phyloP scores from a whole-genome alignment of 2,888 invertebrate genomes.

The Lysandra bellargus region DNA sequence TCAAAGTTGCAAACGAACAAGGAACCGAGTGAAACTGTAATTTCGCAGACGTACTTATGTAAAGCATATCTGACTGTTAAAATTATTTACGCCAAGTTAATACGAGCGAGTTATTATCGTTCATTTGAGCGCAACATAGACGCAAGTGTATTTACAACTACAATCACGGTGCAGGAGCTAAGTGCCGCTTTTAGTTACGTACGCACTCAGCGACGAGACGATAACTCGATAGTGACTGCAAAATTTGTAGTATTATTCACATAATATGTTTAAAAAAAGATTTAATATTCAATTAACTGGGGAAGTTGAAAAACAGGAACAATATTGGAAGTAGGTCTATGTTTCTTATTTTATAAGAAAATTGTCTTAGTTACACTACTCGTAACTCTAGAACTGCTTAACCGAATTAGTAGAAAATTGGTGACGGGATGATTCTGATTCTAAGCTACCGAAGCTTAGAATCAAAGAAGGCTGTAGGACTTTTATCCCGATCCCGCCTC shows the following conservation, averaged over 20 bases:
- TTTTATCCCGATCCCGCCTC: too few species aligned
- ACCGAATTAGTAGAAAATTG: too few species aligned
- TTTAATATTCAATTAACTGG: too few species aligned
- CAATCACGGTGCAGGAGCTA: conserved; percentile 11
- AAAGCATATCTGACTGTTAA: conserved; percentile 8
- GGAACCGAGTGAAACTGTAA: background rate
- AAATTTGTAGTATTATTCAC: background rate
- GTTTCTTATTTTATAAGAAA: too few species aligned
- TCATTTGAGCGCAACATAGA: conserved; percentile 14
- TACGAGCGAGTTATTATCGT: conserved; percentile 16
- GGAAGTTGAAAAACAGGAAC: too few species aligned
- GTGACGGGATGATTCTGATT: too few species aligned
- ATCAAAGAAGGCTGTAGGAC: too few species aligned
- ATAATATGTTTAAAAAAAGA: too few species aligned
- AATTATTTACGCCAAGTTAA: conserved; percentile 6
- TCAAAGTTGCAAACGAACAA: background rate
- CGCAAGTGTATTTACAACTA: conserved; percentile 21
- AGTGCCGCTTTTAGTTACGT: conserved; percentile 10
- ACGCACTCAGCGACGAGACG: background rate
- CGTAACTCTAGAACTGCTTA: too few species aligned
- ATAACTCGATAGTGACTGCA: background rate
- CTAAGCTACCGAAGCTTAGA: too few species aligned
- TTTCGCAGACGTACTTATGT: background rate
- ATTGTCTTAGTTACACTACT: too few species aligned
- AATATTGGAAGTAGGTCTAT: too few species aligned